Evolutionary conservation across 2,797 vertebrate genomes (phyloP).

Genomic region (Mustela erminea): DNA sequence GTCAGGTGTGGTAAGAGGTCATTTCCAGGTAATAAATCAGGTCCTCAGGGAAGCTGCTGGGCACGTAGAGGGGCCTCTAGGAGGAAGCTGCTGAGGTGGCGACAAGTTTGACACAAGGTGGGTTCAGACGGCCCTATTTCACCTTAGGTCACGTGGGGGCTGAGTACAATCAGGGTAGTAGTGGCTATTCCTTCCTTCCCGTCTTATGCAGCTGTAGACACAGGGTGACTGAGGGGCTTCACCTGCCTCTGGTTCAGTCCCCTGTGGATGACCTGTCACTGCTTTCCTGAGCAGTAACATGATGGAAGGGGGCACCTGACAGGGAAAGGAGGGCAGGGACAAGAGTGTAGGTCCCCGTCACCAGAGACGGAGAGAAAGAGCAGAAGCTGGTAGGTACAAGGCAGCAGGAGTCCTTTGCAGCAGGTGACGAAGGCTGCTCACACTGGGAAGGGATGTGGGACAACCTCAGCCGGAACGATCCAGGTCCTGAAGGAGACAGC

Average conservation of each 20-base stretch:
- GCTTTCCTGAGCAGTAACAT: neutral
- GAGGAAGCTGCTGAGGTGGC: neutral
- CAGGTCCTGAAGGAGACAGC: neutral
- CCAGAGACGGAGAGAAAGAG: neutral
- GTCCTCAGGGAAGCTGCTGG: neutral
- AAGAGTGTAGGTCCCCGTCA: no score
- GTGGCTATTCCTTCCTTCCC: neutral
- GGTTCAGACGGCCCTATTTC: no score
- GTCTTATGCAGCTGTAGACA: neutral
- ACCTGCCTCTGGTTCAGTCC: neutral
- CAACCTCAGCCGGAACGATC: neutral
- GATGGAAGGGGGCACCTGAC: neutral
- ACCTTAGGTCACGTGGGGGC: neutral
- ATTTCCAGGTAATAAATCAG: neutral
- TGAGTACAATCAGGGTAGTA: neutral
- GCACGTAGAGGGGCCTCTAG: neutral
- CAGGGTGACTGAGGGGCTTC: neutral
- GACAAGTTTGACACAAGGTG: neutral
- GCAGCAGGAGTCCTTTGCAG: neutral
- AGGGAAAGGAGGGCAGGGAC: neutral
- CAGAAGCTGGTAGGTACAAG: neutral
- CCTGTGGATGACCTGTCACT: neutral
- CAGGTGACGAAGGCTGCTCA: neutral
- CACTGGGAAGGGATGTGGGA: neutral
- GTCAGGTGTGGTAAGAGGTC: neutral